phyloP scores from a whole-genome alignment of 2,113 vertebrate species.

The Gobiocypris rarus region DNA sequence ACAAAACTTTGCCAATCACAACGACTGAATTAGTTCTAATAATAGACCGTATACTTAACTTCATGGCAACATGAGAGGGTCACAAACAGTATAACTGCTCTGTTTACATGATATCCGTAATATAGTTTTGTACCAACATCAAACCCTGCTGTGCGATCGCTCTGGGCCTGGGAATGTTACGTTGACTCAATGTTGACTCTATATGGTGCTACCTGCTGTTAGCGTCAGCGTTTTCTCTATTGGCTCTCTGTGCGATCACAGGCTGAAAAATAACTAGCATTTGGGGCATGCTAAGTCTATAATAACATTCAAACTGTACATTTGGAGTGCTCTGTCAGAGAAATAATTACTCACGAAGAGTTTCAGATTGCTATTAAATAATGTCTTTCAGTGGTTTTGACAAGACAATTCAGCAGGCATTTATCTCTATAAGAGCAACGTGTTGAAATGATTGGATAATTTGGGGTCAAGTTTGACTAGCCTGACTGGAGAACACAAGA shows the following conservation, averaged over 20 bases:
- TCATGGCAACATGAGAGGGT: background rate
- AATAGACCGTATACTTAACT: background rate
- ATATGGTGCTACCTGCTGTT: conserved; percentile 42
- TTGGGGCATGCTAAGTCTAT: background rate
- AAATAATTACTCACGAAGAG: conserved; percentile 28
- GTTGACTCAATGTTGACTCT: conserved; percentile 26
- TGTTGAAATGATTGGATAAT: conserved; percentile 5
- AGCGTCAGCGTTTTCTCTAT: conserved; percentile 28
- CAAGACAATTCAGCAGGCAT: background rate
- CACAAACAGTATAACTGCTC: background rate
- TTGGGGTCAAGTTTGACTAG: conserved; percentile 4
- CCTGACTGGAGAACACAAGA: conserved; percentile 9
- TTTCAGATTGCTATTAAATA: conserved; percentile 31
- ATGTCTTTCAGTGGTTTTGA: conserved; percentile 19
- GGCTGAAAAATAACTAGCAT: conserved; percentile 26
- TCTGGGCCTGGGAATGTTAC: conserved; percentile 36
- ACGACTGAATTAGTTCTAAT: background rate
- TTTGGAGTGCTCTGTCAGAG: background rate
- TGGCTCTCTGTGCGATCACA: conserved; percentile 31
- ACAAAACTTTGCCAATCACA: background rate
- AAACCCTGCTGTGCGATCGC: conserved; percentile 34
- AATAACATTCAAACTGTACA: conserved; percentile 11
- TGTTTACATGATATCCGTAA: conserved; percentile 11
- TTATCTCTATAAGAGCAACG: conserved; percentile 15
- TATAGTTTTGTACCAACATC: conserved; percentile 34